phyloP scores from a whole-genome alignment of 2,888 invertebrate species.

The Cryptocephalus primarius region DNA sequence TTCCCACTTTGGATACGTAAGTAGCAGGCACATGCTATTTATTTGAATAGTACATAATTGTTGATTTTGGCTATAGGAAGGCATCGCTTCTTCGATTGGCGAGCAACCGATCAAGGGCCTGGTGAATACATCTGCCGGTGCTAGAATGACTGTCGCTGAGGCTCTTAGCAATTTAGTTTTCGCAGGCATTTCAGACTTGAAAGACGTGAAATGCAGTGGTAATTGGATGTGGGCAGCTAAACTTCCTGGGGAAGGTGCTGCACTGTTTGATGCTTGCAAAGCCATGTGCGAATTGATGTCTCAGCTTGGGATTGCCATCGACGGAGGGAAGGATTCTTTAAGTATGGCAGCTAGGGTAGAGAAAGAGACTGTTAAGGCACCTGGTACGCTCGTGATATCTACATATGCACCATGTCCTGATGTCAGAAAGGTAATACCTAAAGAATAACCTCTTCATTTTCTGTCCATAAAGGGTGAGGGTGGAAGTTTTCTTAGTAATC shows the following conservation, averaged over 20 bases:
- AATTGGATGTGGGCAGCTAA: conserved; percentile 99
- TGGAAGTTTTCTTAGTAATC: too few relatives aligned
- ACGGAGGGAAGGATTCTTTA: conserved; percentile 95
- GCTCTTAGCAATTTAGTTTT: conserved; percentile 85
- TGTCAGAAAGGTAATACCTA: conserved; percentile 41
- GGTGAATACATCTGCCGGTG: conserved; percentile 73
- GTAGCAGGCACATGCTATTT: conserved; percentile 12
- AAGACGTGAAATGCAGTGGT: conserved; percentile 96
- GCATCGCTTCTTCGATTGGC: conserved; percentile 91
- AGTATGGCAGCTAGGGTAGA: conserved; percentile 88
- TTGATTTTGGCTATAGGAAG: conserved; percentile 39
- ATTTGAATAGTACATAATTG: neutral
- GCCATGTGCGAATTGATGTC: conserved; percentile 83
- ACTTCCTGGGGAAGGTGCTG: conserved; percentile 82
- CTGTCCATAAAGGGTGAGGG: too few relatives aligned
- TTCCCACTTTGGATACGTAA: conserved; percentile 65
- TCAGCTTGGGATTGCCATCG: conserved; percentile 73
- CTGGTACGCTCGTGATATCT: conserved; percentile 90
- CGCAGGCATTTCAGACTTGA: conserved; percentile 50
- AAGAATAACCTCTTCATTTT: too few relatives aligned
- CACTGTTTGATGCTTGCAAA: conserved; percentile 73
- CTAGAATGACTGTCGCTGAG: conserved; percentile 90
- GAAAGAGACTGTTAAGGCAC: conserved; percentile 58
- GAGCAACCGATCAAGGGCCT: conserved; percentile 94
- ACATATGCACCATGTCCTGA: conserved; percentile 94